Conservation (phyloP, 2,888 invertebrate genomes). For the Apodemia zela region DNA sequence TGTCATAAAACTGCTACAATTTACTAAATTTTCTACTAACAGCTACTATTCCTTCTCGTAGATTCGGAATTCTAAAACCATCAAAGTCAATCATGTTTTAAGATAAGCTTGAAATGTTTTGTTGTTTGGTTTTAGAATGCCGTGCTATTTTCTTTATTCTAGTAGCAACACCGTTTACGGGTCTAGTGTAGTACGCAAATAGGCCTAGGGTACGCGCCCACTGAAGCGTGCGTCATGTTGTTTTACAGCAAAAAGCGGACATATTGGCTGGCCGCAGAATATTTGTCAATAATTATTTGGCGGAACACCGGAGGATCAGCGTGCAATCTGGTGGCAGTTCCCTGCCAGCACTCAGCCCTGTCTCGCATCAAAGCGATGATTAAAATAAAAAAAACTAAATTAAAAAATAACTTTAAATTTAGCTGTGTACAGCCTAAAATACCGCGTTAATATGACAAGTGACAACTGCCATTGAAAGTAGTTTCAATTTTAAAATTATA, state of each 20-base stretch:
- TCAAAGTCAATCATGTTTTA: slow-evolving; percentile 26
- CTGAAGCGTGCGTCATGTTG: slow-evolving; percentile 67
- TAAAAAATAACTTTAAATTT: slow-evolving; percentile 30
- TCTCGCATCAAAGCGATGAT: slow-evolving; percentile 77
- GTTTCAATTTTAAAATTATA: slow-evolving; percentile 31
- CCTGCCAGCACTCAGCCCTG: slow-evolving; percentile 74
- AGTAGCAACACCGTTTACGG: slow-evolving; percentile 55
- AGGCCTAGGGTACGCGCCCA: slow-evolving; percentile 42
- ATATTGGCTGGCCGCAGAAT: slow-evolving; percentile 80
- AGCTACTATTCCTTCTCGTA: slow-evolving; percentile 51
- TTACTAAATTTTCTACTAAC: slow-evolving; percentile 47
- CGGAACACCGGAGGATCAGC: slow-evolving; percentile 80
- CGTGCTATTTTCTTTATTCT: slow-evolving; percentile 43
- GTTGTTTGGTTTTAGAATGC: slow-evolving; percentile 60
- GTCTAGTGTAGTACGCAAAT: slow-evolving; percentile 33
- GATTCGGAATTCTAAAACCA: slow-evolving; percentile 62
- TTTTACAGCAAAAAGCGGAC: slow-evolving; percentile 81
- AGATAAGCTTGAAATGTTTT: slow-evolving; percentile 17
- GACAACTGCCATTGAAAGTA: slow-evolving; percentile 21
- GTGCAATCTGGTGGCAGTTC: slow-evolving; percentile 77
- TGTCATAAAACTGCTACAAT: slow-evolving; percentile 67
- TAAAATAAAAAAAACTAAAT: slow-evolving; percentile 43
- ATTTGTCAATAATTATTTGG: slow-evolving; percentile 82
- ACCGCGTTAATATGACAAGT: slow-evolving; percentile 20
- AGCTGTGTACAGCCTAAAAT: slow-evolving; percentile 21